Conservation (phyloP, 1,140 invertebrate genomes). For the Thalassaphorura encarpata region DNA sequence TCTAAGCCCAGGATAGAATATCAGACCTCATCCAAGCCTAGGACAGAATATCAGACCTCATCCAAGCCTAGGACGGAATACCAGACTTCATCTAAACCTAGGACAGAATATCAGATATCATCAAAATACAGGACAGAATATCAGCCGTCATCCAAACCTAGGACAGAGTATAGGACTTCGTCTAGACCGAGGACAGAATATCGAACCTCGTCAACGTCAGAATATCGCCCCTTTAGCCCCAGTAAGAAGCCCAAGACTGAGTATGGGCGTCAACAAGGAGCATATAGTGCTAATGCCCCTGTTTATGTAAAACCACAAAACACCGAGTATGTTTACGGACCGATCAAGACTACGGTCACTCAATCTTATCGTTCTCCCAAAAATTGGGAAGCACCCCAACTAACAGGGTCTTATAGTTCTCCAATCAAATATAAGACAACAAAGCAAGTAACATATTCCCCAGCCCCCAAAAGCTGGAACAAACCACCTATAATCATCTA, state of each 20-base stretch:
- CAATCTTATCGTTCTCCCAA: not conserved
- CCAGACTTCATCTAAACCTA: not conserved
- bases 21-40: not conserved
- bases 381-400: not conserved
- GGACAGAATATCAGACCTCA: not conserved
- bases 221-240: too few relatives aligned
- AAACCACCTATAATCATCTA: slow-evolving; percentile 43
- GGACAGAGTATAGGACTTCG: too few relatives aligned
- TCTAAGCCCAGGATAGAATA: not conserved
- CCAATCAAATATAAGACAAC: not conserved
- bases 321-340: not conserved
- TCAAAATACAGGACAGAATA: too few relatives aligned
- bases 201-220: too few relatives aligned
- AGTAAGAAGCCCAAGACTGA: too few relatives aligned
- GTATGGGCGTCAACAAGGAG: too few relatives aligned
- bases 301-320: not conserved
- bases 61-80: not conserved
- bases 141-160: too few relatives aligned
- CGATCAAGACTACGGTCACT: not conserved
- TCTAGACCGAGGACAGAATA: too few relatives aligned
- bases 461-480: slow-evolving; percentile 36
- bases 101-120: not conserved
- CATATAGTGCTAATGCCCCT: not conserved
- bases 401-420: not conserved
- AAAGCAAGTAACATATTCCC: slow-evolving; percentile 27